These are phyloP conservation scores for Actinostola sp. DNA, from an alignment of 92 coral and sea anemone genomes.

Conservation along the genomic window DNA sequence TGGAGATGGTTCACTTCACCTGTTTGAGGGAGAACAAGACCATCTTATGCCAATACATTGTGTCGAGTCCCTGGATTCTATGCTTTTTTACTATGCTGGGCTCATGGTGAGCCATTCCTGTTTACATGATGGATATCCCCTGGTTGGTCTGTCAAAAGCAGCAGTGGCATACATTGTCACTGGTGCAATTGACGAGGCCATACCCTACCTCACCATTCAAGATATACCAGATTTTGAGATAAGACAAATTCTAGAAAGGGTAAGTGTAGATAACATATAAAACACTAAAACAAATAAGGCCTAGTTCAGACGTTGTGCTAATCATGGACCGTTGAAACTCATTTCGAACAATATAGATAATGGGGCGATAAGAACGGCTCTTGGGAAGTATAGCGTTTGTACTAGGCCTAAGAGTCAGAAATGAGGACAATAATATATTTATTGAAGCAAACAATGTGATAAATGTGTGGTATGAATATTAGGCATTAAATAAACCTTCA, in stretches of 20 bases:
- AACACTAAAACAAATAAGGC: conserved; percentile 9
- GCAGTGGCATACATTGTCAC: conserved; percentile 53
- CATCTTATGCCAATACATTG: conserved; percentile 63
- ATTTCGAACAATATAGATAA: too few relatives aligned
- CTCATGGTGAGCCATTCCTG: conserved; percentile 47
- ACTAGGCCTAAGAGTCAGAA: too few relatives aligned
- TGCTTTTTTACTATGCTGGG: conserved; percentile 53
- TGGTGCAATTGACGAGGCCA: conserved; percentile 39
- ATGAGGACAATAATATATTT: too few relatives aligned
- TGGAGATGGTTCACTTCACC: conserved; percentile 28
- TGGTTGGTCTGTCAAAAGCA: conserved; percentile 56
- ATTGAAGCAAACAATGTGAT: too few relatives aligned
- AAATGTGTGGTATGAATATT: too few relatives aligned
- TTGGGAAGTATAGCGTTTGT: too few relatives aligned
- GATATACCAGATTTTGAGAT: conserved; percentile 52
- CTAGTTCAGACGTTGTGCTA: not conserved
- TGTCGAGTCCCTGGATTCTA: conserved; percentile 40
- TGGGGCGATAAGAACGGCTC: too few relatives aligned
- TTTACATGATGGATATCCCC: conserved; percentile 60
- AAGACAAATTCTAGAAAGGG: conserved; percentile 39
- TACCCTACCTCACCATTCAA: conserved; percentile 29
- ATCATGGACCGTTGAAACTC: too few relatives aligned
- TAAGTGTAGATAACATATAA: conserved; percentile 6
- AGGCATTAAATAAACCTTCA: too few relatives aligned
- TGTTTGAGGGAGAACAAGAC: conserved; percentile 57